Percentiles rank a stretch among this genome's conserved stretches.
Conservation (phyloP, 2,797 vertebrate genomes). For the Apodemus agrarius region DNA sequence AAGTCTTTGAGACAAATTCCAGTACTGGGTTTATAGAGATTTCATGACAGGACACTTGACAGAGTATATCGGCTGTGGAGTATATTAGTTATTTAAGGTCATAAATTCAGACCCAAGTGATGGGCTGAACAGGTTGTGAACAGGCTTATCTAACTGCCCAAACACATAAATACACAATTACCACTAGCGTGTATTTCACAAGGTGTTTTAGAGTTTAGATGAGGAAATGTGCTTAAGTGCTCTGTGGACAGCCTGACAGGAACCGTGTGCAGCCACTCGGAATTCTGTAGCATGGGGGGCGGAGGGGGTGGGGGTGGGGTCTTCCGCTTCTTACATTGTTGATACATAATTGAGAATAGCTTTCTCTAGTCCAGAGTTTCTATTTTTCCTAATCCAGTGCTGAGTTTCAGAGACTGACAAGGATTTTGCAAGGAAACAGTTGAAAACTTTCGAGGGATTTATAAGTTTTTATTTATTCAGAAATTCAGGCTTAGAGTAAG, state of each 20-base stretch:
- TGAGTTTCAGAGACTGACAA: not conserved
- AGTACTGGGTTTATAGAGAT: slow-evolving; percentile 8
- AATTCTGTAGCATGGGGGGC: not conserved
- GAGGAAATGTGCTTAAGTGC: not conserved
- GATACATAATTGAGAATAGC: not conserved
- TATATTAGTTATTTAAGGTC: not conserved
- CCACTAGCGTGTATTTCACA: not conserved
- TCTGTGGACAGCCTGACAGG: not conserved
- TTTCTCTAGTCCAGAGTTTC: slow-evolving; percentile 35
- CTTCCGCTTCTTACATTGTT: not conserved
- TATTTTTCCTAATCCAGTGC: not conserved
- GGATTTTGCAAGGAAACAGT: not conserved
- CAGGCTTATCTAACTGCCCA: not conserved
- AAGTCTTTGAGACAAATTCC: slow-evolving; percentile 7
- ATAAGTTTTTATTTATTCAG: not conserved
- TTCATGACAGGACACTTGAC: not conserved
- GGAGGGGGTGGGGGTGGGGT: not conserved
- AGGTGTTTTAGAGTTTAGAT: not conserved
- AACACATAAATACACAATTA: not conserved
- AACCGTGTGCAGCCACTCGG: rapidly evolving
- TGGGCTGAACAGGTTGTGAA: not conserved
- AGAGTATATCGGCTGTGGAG: not conserved
- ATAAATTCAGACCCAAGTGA: not conserved
- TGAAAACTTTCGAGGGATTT: not conserved
- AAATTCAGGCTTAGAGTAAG: not conserved